These are phyloP conservation scores for Paradisaea rubra DNA, from an alignment of 2,113 vertebrate genomes.

Conservation along the genomic window DNA sequence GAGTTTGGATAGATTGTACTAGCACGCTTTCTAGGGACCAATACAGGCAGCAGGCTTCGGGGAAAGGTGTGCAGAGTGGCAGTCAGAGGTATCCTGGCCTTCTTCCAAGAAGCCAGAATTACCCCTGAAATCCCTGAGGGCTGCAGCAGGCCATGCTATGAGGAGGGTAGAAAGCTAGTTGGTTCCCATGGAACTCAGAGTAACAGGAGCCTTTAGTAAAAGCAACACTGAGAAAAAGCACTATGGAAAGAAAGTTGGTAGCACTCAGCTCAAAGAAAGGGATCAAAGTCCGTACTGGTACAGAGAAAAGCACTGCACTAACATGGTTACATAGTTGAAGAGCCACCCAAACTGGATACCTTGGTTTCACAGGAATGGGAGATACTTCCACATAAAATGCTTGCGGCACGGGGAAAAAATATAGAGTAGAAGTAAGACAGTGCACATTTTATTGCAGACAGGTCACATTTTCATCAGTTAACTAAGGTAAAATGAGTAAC, in stretches of 20 bases:
- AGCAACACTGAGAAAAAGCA: background rate
- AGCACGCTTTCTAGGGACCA: rapidly evolving
- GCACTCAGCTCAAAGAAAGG: rapidly evolving
- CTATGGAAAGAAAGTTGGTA: background rate
- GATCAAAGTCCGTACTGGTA: rapidly evolving
- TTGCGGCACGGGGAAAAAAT: background rate
- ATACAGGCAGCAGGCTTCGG: background rate
- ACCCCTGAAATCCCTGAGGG: rapidly evolving
- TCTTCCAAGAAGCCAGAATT: background rate
- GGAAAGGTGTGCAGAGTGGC: background rate
- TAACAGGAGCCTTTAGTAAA: background rate
- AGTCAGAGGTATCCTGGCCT: rapidly evolving
- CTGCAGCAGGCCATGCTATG: rapidly evolving
- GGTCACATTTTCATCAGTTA: slow-evolving; percentile 48
- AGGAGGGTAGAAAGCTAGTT: rapidly evolving
- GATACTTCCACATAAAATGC: background rate
- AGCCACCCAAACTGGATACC: background rate
- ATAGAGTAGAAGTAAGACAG: background rate
- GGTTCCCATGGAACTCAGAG: rapidly evolving
- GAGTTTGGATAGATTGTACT: rapidly evolving
- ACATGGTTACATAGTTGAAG: background rate
- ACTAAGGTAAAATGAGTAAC: slow-evolving; percentile 35
- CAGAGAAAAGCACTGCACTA: background rate
- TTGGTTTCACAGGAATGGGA: background rate
- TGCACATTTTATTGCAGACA: slow-evolving; percentile 51